Percentiles rank a stretch among this genome's conserved stretches.
These are phyloP conservation scores for Danio kyathit DNA, from an alignment of 2,797 vertebrate species.

Conservation along the genomic window DNA sequence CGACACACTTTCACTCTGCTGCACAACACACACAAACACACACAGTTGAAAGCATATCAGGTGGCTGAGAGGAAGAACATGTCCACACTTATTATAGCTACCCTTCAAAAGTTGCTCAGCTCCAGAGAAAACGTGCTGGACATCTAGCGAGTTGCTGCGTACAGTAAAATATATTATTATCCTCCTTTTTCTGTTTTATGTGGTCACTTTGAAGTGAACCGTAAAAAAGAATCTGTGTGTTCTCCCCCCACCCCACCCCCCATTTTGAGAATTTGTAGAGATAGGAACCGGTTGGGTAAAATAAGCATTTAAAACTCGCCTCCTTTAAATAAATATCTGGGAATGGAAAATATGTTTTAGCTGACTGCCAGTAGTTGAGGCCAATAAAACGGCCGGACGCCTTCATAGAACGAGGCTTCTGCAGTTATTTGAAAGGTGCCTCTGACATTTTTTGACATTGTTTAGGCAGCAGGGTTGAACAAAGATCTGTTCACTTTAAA, in stretches of 20 bases:
- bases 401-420: constrained; percentile 25
- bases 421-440: constrained; percentile 13
- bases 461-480: constrained; percentile 6
- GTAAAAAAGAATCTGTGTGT: constrained; percentile 56
- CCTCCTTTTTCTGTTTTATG: constrained; percentile 47
- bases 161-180: constrained; percentile 58
- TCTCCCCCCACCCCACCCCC: constrained; percentile 61
- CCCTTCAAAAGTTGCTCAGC: constrained; percentile 34
- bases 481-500: constrained; percentile 10
- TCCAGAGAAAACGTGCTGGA: constrained; percentile 4
- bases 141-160: constrained; percentile 56
- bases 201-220: constrained; percentile 55
- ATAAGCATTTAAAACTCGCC: constrained; percentile 50
- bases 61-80: constrained; percentile 55
- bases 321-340: constrained; percentile 67
- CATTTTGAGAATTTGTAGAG: constrained; percentile 57
- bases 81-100: constrained; percentile 63
- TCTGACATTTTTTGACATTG: background rate
- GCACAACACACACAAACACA: constrained; percentile 41
- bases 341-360: constrained; percentile 50
- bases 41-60: constrained; percentile 38
- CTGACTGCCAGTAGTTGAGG: constrained; percentile 54
- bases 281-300: constrained; percentile 67
- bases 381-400: constrained; percentile 40
- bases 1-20: constrained; percentile 53